A percentile compares a stretch with the other conserved stretches of the same genome.
Conservation (phyloP, 2,888 invertebrate genomes). For the Dasypolia templi region DNA sequence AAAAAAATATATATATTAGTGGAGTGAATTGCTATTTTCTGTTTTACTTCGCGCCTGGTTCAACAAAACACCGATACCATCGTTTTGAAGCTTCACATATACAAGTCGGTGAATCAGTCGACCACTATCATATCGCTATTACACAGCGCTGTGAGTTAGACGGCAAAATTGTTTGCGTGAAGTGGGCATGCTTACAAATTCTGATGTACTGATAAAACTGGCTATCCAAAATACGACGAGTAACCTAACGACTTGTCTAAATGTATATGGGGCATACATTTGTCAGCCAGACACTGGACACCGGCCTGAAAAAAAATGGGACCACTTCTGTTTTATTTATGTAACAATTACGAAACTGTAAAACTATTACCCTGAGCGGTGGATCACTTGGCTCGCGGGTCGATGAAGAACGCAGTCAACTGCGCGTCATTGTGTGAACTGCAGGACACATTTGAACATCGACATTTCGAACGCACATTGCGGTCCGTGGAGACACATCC, state of each 20-base stretch:
- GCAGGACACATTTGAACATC: too few relatives aligned
- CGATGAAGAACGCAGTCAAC: too few relatives aligned
- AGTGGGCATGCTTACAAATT: conserved; percentile 17
- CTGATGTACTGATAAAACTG: background rate
- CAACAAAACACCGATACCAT: conserved; percentile 10
- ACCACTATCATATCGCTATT: background rate
- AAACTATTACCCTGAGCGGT: conserved; percentile 74
- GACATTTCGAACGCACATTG: too few relatives aligned
- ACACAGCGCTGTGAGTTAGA: background rate
- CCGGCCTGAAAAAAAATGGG: background rate
- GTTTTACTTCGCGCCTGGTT: background rate
- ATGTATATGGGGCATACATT: background rate
- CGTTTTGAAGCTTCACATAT: conserved; percentile 17
- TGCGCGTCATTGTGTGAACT: too few relatives aligned
- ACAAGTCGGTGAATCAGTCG: conserved; percentile 31
- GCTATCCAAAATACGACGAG: background rate
- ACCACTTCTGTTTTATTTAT: background rate
- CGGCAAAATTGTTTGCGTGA: conserved; percentile 16
- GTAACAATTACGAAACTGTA: conserved; percentile 25
- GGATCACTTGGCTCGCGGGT: conserved; percentile 92
- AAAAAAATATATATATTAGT: background rate
- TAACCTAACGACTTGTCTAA: background rate
- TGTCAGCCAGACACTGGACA: background rate
- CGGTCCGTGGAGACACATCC: too few relatives aligned
- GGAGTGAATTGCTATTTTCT: background rate